A percentile compares a stretch with the other conserved stretches of the same genome.
phyloP scores from a whole-genome alignment of 2,113 vertebrate species.

The Burhinus bistriatus region DNA sequence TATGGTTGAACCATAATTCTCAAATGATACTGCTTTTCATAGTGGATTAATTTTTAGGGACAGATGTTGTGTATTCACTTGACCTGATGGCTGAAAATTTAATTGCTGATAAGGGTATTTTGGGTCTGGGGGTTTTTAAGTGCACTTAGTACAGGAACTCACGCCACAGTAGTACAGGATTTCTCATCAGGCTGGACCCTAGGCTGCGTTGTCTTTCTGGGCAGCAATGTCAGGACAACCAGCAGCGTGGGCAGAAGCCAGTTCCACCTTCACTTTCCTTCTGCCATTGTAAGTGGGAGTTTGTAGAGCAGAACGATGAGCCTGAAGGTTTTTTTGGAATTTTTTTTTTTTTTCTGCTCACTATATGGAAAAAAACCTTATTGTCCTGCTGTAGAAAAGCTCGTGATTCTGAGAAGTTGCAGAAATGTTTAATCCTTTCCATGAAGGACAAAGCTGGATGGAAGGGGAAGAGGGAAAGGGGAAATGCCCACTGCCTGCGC shows the following conservation, averaged over 20 bases:
- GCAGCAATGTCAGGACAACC: background rate
- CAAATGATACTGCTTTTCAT: rapidly evolving
- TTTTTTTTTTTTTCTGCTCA: rapidly evolving
- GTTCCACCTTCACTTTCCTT: background rate
- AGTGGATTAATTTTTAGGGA: rapidly evolving
- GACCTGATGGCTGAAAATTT: background rate
- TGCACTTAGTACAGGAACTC: rapidly evolving
- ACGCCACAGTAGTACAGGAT: too few relatives aligned
- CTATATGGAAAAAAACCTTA: background rate
- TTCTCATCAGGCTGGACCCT: rapidly evolving
- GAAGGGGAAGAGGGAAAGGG: background rate
- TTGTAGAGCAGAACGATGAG: background rate
- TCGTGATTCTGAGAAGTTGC: rapidly evolving
- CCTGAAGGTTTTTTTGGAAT: background rate
- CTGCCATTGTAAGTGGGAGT: rapidly evolving
- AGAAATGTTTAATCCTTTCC: background rate
- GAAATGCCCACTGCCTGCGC: rapidly evolving
- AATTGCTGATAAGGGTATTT: rapidly evolving
- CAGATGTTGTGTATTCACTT: rapidly evolving
- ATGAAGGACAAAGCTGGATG: background rate
- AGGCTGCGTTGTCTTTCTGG: background rate
- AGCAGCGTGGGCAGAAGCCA: background rate
- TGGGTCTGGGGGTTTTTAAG: background rate
- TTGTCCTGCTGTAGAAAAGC: rapidly evolving
- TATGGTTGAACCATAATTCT: rapidly evolving